A percentile compares a stretch with the other conserved stretches of the same genome.
These are phyloP conservation scores for Chelmon rostratus DNA, from an alignment of 2,797 vertebrate genomes.

Conservation along the genomic window DNA sequence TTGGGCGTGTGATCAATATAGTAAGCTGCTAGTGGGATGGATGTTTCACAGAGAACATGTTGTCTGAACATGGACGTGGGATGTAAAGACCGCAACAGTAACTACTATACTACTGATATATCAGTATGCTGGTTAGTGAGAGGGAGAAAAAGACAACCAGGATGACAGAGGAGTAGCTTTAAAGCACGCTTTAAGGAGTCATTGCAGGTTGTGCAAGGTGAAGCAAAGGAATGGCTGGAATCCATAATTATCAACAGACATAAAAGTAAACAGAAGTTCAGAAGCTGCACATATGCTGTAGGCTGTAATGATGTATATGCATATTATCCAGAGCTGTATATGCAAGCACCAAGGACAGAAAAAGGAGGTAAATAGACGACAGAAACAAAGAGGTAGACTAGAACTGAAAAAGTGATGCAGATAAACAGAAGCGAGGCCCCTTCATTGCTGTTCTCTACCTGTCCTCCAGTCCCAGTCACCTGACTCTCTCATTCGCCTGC, in stretches of 20 bases:
- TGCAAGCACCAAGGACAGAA: neutral
- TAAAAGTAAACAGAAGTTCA: conserved; percentile 20
- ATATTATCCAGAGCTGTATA: neutral
- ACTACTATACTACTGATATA: too few species aligned
- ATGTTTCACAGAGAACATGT: neutral
- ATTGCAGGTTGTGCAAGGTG: conserved; percentile 19
- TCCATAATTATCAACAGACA: conserved; percentile 61
- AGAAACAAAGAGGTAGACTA: neutral
- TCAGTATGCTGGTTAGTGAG: neutral
- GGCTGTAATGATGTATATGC: neutral
- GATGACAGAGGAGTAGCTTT: neutral
- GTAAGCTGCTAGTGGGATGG: neutral
- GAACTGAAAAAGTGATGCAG: too few species aligned
- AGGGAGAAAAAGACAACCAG: neutral
- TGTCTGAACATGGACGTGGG: neutral
- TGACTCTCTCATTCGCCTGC: neutral
- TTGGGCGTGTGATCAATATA: neutral
- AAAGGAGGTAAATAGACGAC: neutral
- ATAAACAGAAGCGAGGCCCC: neutral
- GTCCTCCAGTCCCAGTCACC: neutral
- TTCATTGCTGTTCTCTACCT: neutral
- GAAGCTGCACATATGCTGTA: neutral
- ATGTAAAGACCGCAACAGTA: too few species aligned
- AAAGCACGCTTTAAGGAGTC: neutral
- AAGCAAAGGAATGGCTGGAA: conserved; percentile 61